phyloP scores from a whole-genome alignment of 2,888 invertebrate species.

The Glaucopsyche alexis region DNA sequence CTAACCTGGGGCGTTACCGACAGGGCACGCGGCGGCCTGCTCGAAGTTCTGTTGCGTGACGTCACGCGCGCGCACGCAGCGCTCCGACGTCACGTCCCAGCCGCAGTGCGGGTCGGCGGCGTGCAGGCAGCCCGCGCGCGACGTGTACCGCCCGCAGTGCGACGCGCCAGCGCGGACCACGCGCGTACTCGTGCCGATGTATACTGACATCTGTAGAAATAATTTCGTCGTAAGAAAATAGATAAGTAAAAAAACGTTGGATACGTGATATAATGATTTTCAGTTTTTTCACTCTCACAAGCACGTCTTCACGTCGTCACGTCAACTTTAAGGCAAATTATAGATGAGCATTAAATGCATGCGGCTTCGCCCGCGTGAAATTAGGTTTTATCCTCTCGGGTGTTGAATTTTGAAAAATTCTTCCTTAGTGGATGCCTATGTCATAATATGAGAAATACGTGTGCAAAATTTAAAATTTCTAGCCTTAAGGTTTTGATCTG shows the following conservation, averaged over 20 bases:
- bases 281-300: too few species aligned
- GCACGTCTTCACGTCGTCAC: too few species aligned
- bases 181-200: slow-evolving; percentile 85
- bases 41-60: slow-evolving; percentile 88
- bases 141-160: slow-evolving; percentile 87
- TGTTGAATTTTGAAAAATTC: too few species aligned
- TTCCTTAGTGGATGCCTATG: too few species aligned
- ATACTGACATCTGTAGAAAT: slow-evolving; percentile 82
- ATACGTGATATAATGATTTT: too few species aligned
- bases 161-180: slow-evolving; percentile 87
- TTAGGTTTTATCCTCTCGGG: too few species aligned
- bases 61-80: slow-evolving; percentile 82
- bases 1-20: slow-evolving; percentile 39
- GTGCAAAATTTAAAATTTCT: too few species aligned
- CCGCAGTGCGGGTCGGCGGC: slow-evolving; percentile 97
- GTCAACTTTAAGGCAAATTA: too few species aligned
- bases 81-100: slow-evolving; percentile 89
- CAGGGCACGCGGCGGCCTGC: slow-evolving; percentile 80
- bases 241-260: background rate
- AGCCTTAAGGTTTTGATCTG: too few species aligned
- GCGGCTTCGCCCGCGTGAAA: too few species aligned
- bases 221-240: background rate
- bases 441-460: too few species aligned
- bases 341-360: too few species aligned
- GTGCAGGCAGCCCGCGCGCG: slow-evolving; percentile 86